phyloP scores from a whole-genome alignment of 2,113 vertebrate species.

The Empidonax traillii region DNA sequence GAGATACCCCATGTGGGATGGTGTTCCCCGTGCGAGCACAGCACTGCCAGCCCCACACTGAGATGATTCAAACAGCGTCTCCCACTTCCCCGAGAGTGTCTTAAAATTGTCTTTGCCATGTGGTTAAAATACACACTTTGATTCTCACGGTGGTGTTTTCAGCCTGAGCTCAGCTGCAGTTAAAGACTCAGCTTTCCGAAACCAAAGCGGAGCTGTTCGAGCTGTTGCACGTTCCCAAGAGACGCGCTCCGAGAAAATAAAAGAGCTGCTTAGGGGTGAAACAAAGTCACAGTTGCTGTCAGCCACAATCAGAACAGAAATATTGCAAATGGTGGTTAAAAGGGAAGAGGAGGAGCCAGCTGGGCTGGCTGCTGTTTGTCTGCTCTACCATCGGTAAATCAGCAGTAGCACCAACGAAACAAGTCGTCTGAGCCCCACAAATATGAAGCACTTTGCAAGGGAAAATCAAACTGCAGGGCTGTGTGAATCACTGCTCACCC shows the following conservation, averaged over 20 bases:
- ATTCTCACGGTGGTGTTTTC: neutral
- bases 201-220: neutral
- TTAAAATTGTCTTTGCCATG: neutral
- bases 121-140: neutral
- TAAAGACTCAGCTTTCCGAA: neutral
- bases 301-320: neutral
- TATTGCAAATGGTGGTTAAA: neutral
- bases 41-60: neutral
- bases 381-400: neutral
- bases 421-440: neutral
- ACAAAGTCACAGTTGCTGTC: neutral
- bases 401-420: neutral
- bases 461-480: neutral
- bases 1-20: neutral
- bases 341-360: neutral
- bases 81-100: neutral
- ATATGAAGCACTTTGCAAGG: neutral
- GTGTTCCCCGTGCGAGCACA: neutral
- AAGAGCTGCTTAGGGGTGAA: neutral
- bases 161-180: neutral
- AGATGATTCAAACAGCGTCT: neutral
- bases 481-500: neutral
- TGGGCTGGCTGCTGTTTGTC: rapidly evolving
- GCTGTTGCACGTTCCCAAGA: neutral
- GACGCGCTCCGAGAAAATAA: neutral